A percentile compares a stretch with the other conserved stretches of the same genome.
Evolutionary conservation across 2,113 vertebrate species (phyloP).

Genomic region (Gasterosteus nipponicus): DNA sequence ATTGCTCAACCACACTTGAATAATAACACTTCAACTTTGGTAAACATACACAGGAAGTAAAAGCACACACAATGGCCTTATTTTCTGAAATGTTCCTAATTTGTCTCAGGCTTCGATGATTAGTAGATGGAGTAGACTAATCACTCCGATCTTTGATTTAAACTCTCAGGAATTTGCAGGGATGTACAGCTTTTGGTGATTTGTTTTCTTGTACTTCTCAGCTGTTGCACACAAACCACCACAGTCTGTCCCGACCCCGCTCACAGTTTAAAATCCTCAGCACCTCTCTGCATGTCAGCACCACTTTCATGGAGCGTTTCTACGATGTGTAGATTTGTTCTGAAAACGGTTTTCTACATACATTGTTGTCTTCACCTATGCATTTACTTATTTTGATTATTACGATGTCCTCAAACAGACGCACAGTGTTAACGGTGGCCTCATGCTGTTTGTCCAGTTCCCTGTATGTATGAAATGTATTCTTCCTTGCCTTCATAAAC

Average conservation of each 20-base stretch:
- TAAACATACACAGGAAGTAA: conserved; percentile 24
- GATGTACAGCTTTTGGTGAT: conserved; percentile 52
- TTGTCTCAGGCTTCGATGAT: conserved; percentile 69
- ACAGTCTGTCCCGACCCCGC: conserved; percentile 37
- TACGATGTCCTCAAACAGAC: conserved; percentile 30
- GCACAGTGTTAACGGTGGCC: conserved; percentile 19
- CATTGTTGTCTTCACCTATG: conserved; percentile 33
- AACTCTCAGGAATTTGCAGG: conserved; percentile 72
- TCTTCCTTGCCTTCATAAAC: conserved; percentile 32
- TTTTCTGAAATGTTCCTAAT: conserved; percentile 45
- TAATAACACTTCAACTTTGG: conserved; percentile 44
- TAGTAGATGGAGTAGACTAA: conserved; percentile 32
- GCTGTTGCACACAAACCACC: conserved; percentile 43
- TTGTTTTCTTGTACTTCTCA: conserved; percentile 13
- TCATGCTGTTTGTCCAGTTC: conserved; percentile 27
- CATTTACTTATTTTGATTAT: conserved; percentile 7
- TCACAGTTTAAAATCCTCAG: conserved; percentile 38
- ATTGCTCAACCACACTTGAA: conserved; percentile 53
- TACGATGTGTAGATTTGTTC: conserved; percentile 30
- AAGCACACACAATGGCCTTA: conserved; percentile 58
- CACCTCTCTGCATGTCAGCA: conserved; percentile 52
- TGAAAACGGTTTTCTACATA: conserved; percentile 26
- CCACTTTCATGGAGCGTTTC: conserved; percentile 55
- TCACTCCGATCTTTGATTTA: conserved; percentile 40
- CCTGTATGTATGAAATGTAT: conserved; percentile 38